phyloP scores from a whole-genome alignment of 2,888 invertebrate genomes.

The Amitus sp. region DNA sequence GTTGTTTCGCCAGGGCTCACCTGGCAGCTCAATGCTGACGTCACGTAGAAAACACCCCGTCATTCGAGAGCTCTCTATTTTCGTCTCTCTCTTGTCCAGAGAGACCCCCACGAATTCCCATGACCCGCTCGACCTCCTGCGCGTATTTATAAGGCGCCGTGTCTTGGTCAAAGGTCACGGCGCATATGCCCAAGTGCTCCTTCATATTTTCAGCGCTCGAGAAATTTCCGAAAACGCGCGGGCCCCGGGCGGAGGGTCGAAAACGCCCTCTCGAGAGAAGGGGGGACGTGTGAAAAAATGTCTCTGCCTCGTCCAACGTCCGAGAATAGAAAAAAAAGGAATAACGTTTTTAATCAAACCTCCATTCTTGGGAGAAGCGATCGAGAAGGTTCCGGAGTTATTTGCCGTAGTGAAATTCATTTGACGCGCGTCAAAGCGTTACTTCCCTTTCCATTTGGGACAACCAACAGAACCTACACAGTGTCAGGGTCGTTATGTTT shows the following conservation, averaged over 20 bases:
- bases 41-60: slow-evolving; percentile 43
- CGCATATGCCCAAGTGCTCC: slow-evolving; percentile 49
- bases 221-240: slow-evolving; percentile 43
- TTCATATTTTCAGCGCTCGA: slow-evolving; percentile 27
- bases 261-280: slow-evolving; percentile 16
- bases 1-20: slow-evolving; percentile 25
- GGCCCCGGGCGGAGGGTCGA: slow-evolving; percentile 32
- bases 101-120: slow-evolving; percentile 64
- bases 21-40: slow-evolving; percentile 46
- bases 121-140: slow-evolving; percentile 57
- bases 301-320: no score
- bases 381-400: no score
- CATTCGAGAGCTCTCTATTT: slow-evolving; percentile 23
- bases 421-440: slow-evolving; percentile 40
- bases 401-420: neutral
- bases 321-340: slow-evolving; percentile 1
- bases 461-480: no score
- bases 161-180: slow-evolving; percentile 50
- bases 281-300: slow-evolving; percentile 38
- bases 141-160: slow-evolving; percentile 48
- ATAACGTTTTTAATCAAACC: neutral
- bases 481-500: slow-evolving; percentile 18
- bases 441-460: slow-evolving; percentile 25
- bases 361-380: neutral
- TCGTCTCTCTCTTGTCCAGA: slow-evolving; percentile 11